phyloP scores from a whole-genome alignment of 2,113 vertebrate genomes.

The Aramus guarauna region DNA sequence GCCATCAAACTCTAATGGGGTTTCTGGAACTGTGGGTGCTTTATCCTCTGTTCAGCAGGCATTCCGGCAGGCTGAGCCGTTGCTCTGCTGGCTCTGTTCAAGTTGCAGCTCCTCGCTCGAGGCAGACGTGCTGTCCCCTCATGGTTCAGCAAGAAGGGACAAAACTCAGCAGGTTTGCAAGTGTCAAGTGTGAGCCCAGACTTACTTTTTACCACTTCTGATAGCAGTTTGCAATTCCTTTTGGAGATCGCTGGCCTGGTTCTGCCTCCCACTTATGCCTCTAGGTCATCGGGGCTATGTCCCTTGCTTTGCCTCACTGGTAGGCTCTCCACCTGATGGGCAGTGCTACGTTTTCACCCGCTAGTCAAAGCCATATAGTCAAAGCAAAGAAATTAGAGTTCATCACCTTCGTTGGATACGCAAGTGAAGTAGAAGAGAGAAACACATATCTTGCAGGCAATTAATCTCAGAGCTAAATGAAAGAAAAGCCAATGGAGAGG shows the following conservation, averaged over 20 bases:
- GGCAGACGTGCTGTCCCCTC: neutral
- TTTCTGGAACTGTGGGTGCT: constrained; percentile 37
- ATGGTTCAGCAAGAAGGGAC: neutral
- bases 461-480: neutral
- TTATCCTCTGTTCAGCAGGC: neutral
- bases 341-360: neutral
- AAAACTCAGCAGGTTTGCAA: neutral
- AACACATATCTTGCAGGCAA: neutral
- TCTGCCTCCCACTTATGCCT: neutral
- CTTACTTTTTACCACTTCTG: neutral
- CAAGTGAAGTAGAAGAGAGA: neutral
- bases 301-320: neutral
- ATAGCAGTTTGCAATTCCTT: neutral
- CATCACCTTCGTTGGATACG: neutral
- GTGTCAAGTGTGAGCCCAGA: neutral
- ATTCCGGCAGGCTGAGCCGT: neutral
- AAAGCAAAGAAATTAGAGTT: neutral
- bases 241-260: neutral
- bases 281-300: neutral
- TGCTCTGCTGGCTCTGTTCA: neutral
- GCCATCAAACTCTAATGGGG: constrained; percentile 23
- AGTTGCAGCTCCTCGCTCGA: neutral
- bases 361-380: neutral
- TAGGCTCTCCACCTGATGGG: neutral
- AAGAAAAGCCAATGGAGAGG: neutral